phyloP scores from a whole-genome alignment of 2,113 vertebrate species.

The Eptatretus burgeri region DNA sequence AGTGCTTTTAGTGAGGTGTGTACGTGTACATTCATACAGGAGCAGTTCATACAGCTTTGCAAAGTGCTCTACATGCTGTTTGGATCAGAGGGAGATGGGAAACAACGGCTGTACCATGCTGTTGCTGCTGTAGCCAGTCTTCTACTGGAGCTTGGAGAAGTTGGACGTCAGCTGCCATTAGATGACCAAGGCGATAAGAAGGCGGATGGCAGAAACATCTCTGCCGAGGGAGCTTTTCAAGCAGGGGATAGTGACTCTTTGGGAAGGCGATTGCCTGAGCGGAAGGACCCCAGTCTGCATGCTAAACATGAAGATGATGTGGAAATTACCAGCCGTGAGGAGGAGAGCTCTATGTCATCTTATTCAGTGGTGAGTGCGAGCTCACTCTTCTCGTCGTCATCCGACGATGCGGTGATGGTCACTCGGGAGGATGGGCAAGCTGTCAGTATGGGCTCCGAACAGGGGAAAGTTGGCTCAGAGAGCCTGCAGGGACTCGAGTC shows the following conservation, averaged over 20 bases:
- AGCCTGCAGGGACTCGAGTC: neutral
- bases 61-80: slow-evolving; percentile 98
- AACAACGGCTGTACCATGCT: slow-evolving; percentile 71
- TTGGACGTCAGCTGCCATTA: slow-evolving; percentile 15
- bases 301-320: slow-evolving; percentile 13
- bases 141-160: slow-evolving; percentile 62
- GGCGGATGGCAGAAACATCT: neutral
- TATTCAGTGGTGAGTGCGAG: slow-evolving; percentile 57
- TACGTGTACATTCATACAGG: slow-evolving; percentile 19
- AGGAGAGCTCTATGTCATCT: slow-evolving; percentile 63
- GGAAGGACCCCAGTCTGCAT: neutral
- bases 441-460: neutral
- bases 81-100: slow-evolving; percentile 35
- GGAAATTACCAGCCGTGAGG: slow-evolving; percentile 33
- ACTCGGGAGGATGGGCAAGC: neutral
- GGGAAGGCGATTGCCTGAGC: neutral
- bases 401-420: neutral
- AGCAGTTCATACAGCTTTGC: slow-evolving; percentile 88
- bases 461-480: neutral
- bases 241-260: neutral
- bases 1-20: neutral
- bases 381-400: slow-evolving; percentile 16
- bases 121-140: slow-evolving; percentile 85
- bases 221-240: neutral
- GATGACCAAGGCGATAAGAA: neutral